phyloP scores from a whole-genome alignment of 2,113 vertebrate species.

The Cyprinodon tularosa region DNA sequence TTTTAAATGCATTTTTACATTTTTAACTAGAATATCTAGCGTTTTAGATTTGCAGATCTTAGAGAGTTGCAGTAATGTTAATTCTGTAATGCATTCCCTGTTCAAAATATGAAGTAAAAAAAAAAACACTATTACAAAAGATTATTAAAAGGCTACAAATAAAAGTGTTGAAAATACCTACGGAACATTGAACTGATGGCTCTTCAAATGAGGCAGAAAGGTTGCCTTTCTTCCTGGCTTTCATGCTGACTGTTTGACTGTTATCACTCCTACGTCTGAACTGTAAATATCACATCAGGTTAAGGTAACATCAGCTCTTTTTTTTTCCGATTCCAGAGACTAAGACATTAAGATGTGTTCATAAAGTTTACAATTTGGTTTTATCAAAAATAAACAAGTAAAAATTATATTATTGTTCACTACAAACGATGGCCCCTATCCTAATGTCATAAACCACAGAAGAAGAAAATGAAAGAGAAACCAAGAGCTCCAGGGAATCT shows the following conservation, averaged over 20 bases:
- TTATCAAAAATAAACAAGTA: neutral
- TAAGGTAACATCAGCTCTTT: conserved; percentile 1
- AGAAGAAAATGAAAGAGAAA: neutral
- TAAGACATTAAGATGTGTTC: neutral
- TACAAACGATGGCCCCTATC: neutral
- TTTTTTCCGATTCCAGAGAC: neutral
- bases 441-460: neutral
- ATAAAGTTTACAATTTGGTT: neutral
- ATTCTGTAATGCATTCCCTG: conserved; percentile 75
- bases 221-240: neutral
- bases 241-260: conserved; percentile 3
- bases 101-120: conserved; percentile 56
- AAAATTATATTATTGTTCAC: neutral
- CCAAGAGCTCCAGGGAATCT: neutral
- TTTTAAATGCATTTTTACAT: conserved; percentile 19
- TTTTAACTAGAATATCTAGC: conserved; percentile 54
- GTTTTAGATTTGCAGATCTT: conserved; percentile 64
- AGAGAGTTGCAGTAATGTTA: conserved; percentile 70
- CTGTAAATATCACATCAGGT: conserved; percentile 17
- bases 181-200: conserved; percentile 39
- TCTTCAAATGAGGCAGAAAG: conserved; percentile 22
- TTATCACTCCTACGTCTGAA: conserved; percentile 1
- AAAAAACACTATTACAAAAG: conserved; percentile 25
- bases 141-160: conserved; percentile 53
- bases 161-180: conserved; percentile 63